Evolutionary conservation across 2,888 invertebrate species (phyloP).

Genomic region (Euplagia quadripunctaria): DNA sequence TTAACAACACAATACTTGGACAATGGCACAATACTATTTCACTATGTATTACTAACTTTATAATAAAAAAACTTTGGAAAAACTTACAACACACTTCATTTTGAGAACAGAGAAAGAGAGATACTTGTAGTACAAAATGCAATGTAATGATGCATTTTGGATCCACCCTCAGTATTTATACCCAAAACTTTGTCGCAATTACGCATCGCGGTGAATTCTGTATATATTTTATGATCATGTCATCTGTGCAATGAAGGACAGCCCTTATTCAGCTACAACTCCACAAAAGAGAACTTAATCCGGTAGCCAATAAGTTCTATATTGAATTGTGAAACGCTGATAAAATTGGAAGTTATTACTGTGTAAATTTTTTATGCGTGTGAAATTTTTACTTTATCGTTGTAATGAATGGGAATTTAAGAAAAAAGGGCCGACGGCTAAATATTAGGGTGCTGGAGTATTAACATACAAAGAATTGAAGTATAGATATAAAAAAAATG

Average conservation of each 20-base stretch:
- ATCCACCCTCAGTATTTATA: constrained; percentile 84
- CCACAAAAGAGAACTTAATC: constrained; percentile 49
- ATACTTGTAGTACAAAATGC: constrained; percentile 64
- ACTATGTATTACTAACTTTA: background rate
- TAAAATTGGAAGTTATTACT: constrained; percentile 49
- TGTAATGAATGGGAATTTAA: background rate
- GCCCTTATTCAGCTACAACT: constrained; percentile 60
- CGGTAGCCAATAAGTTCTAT: constrained; percentile 45
- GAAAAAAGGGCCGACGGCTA: background rate
- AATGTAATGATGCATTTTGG: constrained; percentile 81
- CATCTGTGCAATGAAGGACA: constrained; percentile 68
- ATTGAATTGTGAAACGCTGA: constrained; percentile 35
- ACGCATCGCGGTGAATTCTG: constrained; percentile 72
- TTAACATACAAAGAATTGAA: no score
- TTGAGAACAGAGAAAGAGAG: constrained; percentile 58
- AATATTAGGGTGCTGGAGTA: background rate
- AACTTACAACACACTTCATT: constrained; percentile 83
- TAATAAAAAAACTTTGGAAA: constrained; percentile 29
- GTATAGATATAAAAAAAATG: no score
- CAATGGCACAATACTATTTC: background rate
- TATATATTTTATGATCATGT: constrained; percentile 75
- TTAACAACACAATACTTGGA: no score
- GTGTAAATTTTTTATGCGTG: constrained; percentile 38
- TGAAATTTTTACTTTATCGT: constrained; percentile 30
- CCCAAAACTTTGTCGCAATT: constrained; percentile 77